phyloP scores from a whole-genome alignment of 2,888 invertebrate species.

The Ceraclea dissimilis region DNA sequence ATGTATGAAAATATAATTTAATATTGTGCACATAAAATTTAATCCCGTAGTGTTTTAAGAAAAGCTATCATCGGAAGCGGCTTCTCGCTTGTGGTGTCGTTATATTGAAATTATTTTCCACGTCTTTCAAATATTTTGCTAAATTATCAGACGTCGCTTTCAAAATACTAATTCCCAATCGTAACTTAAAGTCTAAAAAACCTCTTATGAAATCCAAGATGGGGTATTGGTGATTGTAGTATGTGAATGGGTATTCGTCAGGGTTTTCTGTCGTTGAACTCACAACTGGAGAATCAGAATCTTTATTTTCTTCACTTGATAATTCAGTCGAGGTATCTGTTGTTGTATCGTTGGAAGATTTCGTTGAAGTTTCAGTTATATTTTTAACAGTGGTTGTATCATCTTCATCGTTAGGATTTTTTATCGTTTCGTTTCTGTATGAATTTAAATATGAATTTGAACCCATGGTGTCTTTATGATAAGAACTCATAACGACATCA shows the following conservation, averaged over 20 bases:
- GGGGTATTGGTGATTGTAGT: conserved; percentile 31
- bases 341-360: not conserved
- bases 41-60: too few relatives aligned
- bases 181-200: conserved; percentile 60
- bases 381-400: not conserved
- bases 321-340: not conserved
- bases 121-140: conserved; percentile 48
- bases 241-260: conserved; percentile 19
- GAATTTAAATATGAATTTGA: not conserved
- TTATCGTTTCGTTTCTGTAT: not conserved
- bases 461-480: not conserved
- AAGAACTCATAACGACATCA: conserved; percentile 27
- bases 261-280: conserved; percentile 13
- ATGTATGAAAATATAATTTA: too few relatives aligned
- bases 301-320: not conserved
- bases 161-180: conserved; percentile 58
- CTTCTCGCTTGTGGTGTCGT: conserved; percentile 2
- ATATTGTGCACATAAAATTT: too few relatives aligned
- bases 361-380: not conserved
- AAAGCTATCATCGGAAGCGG: not conserved
- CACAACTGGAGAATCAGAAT: not conserved
- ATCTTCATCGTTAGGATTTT: not conserved
- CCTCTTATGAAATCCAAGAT: conserved; percentile 55
- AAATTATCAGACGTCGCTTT: conserved; percentile 61
- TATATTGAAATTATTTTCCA: conserved; percentile 10